Base-by-base conservation (phyloP, 2,113 vertebrate species). In the Brachyhypopomus gauderio region DNA sequence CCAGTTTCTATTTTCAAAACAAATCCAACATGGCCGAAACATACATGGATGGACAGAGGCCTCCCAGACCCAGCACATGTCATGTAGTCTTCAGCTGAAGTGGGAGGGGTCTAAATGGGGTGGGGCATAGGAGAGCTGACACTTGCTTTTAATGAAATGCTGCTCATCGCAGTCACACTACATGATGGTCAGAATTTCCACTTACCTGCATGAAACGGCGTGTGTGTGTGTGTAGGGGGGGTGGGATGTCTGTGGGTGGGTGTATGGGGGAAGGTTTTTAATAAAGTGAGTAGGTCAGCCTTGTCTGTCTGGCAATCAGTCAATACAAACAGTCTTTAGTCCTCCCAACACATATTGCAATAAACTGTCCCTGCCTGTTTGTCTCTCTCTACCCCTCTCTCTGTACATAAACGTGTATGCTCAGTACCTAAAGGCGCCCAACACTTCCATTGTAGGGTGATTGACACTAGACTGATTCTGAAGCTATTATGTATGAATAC, bases 251-350 rank as follows among this genome's bases (percentile, higher is more conserved):
- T 30, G 30, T 30, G 30, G 30, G 30, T 30, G 55, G n/a, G 58
- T 59, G 70, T 59, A 52, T 69, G 38, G 19, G 70, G 38, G 66
- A 17, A 16, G 72, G 11, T 7, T 75, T 83, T 88, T 80, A 84
- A 79, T 84, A 76, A 76, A 85, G 80, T 62, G 60, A 82, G 25
- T n/a, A 38, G 69, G 75, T 85, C 67, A 60, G 7, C 27, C 69
- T 70, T 27, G 22, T 48, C 59, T 60, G 27, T 9, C 45, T 83
- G 45, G 56, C 41, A 5, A 36, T 30, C 48, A 27, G 74, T 83
- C 81, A 83, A 48, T 80, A 73, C 83, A 70, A 83, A 85, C 77
- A 85, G n/a, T 72, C 63, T 64, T 19, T 20, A 5, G 56, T 16
- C 34, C 75, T 48, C 64, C 9, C n/a, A 55, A 23, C 52, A 38